Conservation (phyloP, 1,140 invertebrate species). For the Sminthurinus signatus region DNA sequence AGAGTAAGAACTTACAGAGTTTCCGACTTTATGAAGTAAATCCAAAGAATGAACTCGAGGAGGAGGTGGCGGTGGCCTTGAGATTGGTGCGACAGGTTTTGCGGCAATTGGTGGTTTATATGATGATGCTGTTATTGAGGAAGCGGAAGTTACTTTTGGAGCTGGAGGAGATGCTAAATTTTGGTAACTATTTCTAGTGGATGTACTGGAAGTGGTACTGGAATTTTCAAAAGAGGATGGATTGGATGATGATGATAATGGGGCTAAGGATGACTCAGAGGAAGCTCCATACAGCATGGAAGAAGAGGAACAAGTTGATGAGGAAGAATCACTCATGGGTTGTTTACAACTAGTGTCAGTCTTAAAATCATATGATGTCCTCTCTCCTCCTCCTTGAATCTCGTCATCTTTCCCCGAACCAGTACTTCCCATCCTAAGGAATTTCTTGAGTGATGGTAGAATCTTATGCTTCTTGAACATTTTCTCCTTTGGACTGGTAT, state of each 20-base stretch:
- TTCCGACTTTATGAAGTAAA: conserved; percentile 26
- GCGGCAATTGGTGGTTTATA: neutral
- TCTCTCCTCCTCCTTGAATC: neutral
- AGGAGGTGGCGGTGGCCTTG: conserved; percentile 37
- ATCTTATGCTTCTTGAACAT: conserved; percentile 37
- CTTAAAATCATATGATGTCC: conserved; percentile 21
- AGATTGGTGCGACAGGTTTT: conserved; percentile 8
- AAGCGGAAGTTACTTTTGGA: conserved; percentile 1
- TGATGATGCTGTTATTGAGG: no score
- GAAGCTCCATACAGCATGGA: neutral
- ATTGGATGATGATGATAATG: conserved; percentile 6
- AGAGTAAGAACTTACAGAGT: neutral
- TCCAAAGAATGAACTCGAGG: conserved; percentile 38
- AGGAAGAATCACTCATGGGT: neutral
- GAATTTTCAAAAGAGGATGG: neutral
- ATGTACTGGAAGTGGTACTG: conserved; percentile 16
- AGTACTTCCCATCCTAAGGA: conserved; percentile 28
- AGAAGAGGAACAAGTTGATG: conserved; percentile 10
- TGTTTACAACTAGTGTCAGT: neutral
- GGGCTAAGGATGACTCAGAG: conserved; percentile 5
- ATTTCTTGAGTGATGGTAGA: conserved; percentile 36
- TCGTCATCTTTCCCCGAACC: no score
- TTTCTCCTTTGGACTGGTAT: conserved; percentile 26
- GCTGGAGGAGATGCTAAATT: conserved; percentile 7
- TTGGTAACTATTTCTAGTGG: conserved; percentile 7